Percentiles rank a stretch among this genome's conserved stretches.
Conservation (phyloP, 2,797 vertebrate genomes). For the Austrolebias charrua region DNA sequence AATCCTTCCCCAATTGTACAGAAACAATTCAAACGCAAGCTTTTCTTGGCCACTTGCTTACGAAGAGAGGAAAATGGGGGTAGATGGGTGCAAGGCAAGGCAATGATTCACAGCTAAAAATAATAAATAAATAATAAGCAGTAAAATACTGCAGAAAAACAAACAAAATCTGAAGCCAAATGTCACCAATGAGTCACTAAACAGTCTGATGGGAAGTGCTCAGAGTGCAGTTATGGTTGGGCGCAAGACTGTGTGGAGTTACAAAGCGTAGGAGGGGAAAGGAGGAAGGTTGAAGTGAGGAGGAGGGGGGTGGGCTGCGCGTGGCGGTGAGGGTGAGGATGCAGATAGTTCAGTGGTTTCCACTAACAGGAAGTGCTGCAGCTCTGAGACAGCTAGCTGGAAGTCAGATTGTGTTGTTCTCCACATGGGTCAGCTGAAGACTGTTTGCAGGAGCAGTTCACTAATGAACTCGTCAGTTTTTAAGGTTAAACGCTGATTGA, state of each 20-base stretch:
- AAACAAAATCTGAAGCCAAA: conserved; percentile 45
- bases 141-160: conserved; percentile 32
- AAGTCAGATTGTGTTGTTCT: conserved; percentile 23
- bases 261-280: conserved; percentile 41
- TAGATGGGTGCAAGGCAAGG: conserved; percentile 16
- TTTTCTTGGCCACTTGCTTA: conserved; percentile 12
- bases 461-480: conserved; percentile 44
- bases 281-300: conserved; percentile 39
- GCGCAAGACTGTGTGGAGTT: conserved; percentile 32
- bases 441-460: conserved; percentile 17
- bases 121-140: conserved; percentile 30
- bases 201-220: conserved; percentile 49
- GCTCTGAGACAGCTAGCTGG: conserved; percentile 24
- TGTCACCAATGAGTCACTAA: conserved; percentile 66
- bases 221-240: conserved; percentile 21
- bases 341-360: conserved; percentile 56
- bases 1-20: conserved; percentile 33
- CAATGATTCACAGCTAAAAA: conserved; percentile 58
- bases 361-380: conserved; percentile 64
- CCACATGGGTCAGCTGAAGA: conserved; percentile 31
- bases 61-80: conserved; percentile 15
- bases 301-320: conserved; percentile 7
- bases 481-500: conserved; percentile 42
- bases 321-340: conserved; percentile 54
- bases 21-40: not conserved